These are phyloP conservation scores for Hyles euphorbiae DNA, from an alignment of 1,140 invertebrate genomes.

Conservation along the genomic window DNA sequence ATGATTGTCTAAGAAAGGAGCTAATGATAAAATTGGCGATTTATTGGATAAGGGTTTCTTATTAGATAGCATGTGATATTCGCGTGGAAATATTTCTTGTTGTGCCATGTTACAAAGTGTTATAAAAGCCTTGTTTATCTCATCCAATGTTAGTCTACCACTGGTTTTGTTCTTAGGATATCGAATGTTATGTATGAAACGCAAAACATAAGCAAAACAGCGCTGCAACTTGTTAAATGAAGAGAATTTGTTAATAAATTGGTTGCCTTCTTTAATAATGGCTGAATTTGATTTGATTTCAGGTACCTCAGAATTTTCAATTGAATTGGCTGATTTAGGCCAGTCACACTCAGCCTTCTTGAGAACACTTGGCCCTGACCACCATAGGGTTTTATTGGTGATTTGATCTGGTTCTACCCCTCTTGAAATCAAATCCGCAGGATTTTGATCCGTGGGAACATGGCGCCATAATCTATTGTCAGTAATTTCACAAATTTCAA, in stretches of 20 bases:
- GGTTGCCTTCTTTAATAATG: too few species aligned
- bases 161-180: too few species aligned
- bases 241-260: too few species aligned
- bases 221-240: too few species aligned
- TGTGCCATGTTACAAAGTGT: conserved; percentile 3
- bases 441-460: conserved; percentile 7
- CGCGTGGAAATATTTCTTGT: not conserved
- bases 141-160: too few species aligned
- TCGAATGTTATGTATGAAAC: too few species aligned
- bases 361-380: conserved; percentile 8
- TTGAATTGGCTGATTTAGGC: not conserved
- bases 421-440: conserved; percentile 16
- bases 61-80: conserved; percentile 2
- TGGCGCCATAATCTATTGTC: too few species aligned
- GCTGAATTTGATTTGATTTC: too few species aligned
- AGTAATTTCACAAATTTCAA: too few species aligned
- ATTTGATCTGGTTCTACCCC: not conserved
- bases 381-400: conserved; percentile 7
- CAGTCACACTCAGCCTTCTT: too few species aligned
- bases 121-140: too few species aligned
- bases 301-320: not conserved
- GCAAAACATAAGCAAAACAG: too few species aligned
- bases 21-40: conserved; percentile 6
- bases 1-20: conserved; percentile 6
- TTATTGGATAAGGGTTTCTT: conserved; percentile 1